A percentile compares a stretch with the other conserved stretches of the same genome.
These are phyloP conservation scores for Calidris pygmaea DNA, from an alignment of 2,113 vertebrate genomes.

Conservation along the genomic window DNA sequence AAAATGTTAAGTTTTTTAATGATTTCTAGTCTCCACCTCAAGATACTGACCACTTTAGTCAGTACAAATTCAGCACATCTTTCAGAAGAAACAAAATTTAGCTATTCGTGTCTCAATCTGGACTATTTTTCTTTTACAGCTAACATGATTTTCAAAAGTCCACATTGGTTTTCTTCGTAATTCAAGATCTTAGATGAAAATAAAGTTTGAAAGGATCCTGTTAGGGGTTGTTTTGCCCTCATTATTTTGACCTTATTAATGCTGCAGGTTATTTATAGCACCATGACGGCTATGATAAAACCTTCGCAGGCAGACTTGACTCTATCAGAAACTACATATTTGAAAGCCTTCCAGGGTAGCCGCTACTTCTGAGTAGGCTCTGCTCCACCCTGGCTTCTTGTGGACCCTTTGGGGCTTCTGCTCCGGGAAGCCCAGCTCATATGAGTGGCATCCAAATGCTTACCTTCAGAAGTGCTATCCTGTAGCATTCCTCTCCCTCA, in stretches of 20 bases:
- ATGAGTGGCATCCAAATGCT: background rate
- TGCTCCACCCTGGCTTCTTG: background rate
- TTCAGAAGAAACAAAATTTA: background rate
- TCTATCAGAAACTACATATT: background rate
- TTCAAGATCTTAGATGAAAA: background rate
- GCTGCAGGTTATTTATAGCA: background rate
- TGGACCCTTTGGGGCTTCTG: background rate
- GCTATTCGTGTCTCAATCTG: background rate
- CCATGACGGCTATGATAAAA: background rate
- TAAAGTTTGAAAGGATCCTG: background rate
- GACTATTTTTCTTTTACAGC: background rate
- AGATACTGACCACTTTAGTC: background rate
- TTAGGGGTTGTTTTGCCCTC: background rate
- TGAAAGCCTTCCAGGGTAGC: background rate
- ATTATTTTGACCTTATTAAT: constrained; percentile 14
- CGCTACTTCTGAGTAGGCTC: background rate
- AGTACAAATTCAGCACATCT: background rate
- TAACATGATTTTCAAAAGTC: background rate
- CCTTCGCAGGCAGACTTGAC: background rate
- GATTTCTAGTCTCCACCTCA: background rate
- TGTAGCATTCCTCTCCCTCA: background rate
- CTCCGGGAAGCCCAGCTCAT: background rate
- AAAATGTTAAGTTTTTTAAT: background rate
- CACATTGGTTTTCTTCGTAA: background rate
- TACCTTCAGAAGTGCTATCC: background rate